Conservation (phyloP, 2,113 vertebrate species). For the Dasyornis broadbenti region DNA sequence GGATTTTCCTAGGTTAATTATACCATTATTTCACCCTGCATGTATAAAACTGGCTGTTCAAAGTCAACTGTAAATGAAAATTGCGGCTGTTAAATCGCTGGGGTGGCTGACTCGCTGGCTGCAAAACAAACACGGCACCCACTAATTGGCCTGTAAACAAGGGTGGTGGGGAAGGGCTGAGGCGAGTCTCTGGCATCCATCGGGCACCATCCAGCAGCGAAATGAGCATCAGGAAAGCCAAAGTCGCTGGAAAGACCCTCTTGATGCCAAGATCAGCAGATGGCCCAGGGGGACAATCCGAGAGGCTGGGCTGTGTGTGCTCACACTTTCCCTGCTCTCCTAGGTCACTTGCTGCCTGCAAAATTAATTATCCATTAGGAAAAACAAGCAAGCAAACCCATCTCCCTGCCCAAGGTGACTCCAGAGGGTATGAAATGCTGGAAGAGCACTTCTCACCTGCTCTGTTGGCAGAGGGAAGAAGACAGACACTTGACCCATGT, state of each 20-base stretch:
- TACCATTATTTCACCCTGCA: conserved; percentile 24
- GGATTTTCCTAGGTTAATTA: conserved; percentile 61
- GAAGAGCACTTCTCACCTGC: neutral
- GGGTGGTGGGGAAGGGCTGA: neutral
- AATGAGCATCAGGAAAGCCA: neutral
- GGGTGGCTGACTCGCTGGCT: conserved; percentile 26
- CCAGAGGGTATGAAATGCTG: neutral
- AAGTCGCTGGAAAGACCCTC: neutral
- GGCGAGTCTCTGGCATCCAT: neutral
- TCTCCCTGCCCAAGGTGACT: neutral
- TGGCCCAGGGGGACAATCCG: neutral
- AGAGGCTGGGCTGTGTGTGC: neutral
- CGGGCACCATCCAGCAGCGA: neutral
- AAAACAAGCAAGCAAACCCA: neutral
- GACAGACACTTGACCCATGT: neutral
- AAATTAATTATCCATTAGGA: conserved; percentile 44
- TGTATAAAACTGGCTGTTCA: conserved; percentile 43
- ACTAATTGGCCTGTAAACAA: conserved; percentile 58
- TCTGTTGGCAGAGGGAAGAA: neutral
- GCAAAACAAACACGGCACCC: conserved; percentile 28
- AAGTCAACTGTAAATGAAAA: conserved; percentile 61
- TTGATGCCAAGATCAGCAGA: neutral
- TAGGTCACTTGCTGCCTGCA: conserved; percentile 7
- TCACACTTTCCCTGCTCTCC: neutral
- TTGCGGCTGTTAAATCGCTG: conserved; percentile 35